Evolutionary conservation across 2,888 invertebrate species (phyloP), one percentile per base, ranked within the genome.

Genomic region (Pseudolycoriella hygida): DNA sequence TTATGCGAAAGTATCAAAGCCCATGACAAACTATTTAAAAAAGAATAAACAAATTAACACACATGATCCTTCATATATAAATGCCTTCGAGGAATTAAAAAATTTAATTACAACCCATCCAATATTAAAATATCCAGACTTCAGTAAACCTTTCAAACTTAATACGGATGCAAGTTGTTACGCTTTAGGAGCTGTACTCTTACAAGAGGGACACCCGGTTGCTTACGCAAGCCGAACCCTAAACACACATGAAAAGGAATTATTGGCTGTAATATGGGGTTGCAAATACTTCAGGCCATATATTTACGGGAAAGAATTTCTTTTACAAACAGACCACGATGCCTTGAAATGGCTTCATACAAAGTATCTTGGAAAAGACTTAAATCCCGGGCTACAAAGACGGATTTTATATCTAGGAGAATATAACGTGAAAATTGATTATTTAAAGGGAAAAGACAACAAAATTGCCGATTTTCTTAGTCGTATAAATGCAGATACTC

Each of bases 111-210:
- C 41, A 17, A 15, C 56, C 32, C 52, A 54, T 31, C 60, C 60
- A 1, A 52, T 62, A 6, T 46, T 64, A 15, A 52, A 56, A 47
- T 62, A 59, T 34, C 58, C 59, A 5, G 57, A 61, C 43, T 63
- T 61, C 39, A 45, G 48, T 0, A 51, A 56, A 47, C 47, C 53
- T 8, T 61, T 58, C 40, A 44, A 50, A 19, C 18, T 59, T 34
- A 57, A 56, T 1, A 58, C 58, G 2, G 58, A 60, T 45, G 59
- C 59, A 1, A 53, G 53, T 12, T 47, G 56, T 25, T 49, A 40
- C 20, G 58, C 57, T 2, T 44, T 57, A 2, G 58, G 57, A 1
- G 54, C 50, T 3, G 55, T 60, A 2, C 42, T 58, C n/a, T 49
- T 50, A 2, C 58, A 60, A 50, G 53, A 50, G n/a, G 49, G 52